These are phyloP conservation scores for Eremobia ochroleuca DNA, from an alignment of 2,888 invertebrate species.

Conservation along the genomic window DNA sequence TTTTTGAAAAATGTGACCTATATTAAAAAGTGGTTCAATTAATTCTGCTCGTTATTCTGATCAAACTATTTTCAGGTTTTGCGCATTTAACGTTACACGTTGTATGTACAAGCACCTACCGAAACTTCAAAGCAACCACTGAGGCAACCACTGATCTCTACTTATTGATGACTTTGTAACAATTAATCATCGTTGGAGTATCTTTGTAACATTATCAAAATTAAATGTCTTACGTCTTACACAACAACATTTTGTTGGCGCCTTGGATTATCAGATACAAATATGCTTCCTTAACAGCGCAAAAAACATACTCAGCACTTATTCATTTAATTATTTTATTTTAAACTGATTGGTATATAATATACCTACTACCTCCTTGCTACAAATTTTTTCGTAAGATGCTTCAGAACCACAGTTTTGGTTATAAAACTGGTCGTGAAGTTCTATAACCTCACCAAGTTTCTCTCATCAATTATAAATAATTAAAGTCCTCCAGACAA, in stretches of 20 bases:
- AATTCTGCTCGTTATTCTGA: too few relatives aligned
- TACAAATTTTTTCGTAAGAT: neutral
- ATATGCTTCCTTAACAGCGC: neutral
- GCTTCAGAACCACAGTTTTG: neutral
- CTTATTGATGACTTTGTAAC: neutral
- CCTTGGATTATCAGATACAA: neutral
- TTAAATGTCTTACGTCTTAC: conserved; percentile 11
- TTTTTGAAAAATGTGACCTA: too few relatives aligned
- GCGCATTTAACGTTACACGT: too few relatives aligned
- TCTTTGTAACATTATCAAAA: conserved; percentile 27
- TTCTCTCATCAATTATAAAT: too few relatives aligned
- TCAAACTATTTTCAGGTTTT: too few relatives aligned
- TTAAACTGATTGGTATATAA: neutral
- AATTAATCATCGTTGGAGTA: conserved; percentile 31
- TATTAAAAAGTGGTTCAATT: too few relatives aligned
- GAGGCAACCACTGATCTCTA: neutral
- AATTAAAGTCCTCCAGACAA: too few relatives aligned
- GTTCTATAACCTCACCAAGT: neutral
- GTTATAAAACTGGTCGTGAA: neutral
- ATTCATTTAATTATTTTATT: neutral
- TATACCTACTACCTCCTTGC: neutral
- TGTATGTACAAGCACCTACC: neutral
- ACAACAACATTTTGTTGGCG: conserved; percentile 18
- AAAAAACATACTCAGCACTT: neutral
- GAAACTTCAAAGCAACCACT: neutral